Percentiles rank a stretch among this genome's conserved stretches.
Conservation (phyloP, 2,797 vertebrate species). For the Oophaga sylvatica region DNA sequence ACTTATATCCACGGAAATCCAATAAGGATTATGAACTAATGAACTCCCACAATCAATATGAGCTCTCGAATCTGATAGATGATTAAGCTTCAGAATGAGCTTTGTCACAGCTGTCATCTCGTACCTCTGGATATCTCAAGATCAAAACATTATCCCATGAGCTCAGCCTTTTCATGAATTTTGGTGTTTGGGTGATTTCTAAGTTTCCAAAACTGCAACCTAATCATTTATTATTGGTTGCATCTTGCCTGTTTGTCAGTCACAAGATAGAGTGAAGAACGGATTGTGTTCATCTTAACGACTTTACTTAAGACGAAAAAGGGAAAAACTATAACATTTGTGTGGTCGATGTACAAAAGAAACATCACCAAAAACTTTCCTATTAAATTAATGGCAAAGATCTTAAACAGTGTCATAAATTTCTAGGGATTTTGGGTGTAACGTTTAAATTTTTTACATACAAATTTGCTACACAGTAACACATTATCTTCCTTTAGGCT, state of each 20-base stretch:
- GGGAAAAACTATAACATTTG: neutral
- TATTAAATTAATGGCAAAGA: no score
- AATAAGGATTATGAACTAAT: constrained; percentile 50
- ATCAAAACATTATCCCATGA: constrained; percentile 28
- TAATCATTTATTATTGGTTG: constrained; percentile 20
- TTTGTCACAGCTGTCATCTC: constrained; percentile 36
- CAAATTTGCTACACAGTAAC: no score
- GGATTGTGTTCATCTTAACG: neutral
- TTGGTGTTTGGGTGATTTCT: constrained; percentile 14
- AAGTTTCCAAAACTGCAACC: constrained; percentile 7
- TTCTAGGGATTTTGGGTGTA: no score
- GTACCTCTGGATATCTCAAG: neutral
- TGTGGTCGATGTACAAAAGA: neutral
- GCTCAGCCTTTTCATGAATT: constrained; percentile 16
- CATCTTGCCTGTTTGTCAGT: neutral
- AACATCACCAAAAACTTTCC: neutral
- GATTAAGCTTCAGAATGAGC: constrained; percentile 22
- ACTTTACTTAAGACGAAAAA: neutral
- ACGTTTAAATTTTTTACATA: no score
- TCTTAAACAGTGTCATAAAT: no score
- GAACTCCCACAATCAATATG: constrained; percentile 42
- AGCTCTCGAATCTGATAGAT: constrained; percentile 24
- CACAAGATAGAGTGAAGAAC: neutral
- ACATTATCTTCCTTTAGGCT: no score
- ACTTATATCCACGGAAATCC: constrained; percentile 44